Conservation (phyloP, 2,797 vertebrate species). For the Uromys caudimaculatus region DNA sequence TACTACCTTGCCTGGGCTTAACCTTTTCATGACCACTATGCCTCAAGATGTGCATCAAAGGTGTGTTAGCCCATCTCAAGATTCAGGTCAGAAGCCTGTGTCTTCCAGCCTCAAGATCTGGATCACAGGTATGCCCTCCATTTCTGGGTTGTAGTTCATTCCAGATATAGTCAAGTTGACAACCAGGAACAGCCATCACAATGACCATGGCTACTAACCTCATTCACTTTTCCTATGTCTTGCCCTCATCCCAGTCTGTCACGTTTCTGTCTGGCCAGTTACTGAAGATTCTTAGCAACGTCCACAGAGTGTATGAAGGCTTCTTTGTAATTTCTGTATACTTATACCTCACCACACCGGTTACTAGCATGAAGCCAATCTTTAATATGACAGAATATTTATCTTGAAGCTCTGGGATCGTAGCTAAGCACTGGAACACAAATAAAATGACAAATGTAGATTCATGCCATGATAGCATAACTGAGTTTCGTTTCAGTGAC, state of each 20-base stretch:
- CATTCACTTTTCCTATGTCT: neutral
- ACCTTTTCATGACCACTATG: neutral
- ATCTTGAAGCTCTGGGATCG: neutral
- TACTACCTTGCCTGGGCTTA: neutral
- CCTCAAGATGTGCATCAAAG: neutral
- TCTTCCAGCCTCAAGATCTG: neutral
- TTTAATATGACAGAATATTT: slow-evolving; percentile 30
- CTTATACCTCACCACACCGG: neutral
- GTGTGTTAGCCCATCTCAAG: too few species aligned
- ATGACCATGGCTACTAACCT: neutral
- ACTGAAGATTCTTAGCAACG: neutral
- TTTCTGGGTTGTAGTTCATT: neutral
- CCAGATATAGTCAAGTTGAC: neutral
- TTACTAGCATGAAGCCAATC: neutral
- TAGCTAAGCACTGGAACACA: neutral
- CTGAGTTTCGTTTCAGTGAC: neutral
- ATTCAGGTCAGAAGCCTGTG: neutral
- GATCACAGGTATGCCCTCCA: neutral
- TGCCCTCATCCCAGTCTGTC: neutral
- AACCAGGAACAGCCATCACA: neutral
- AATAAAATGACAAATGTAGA: neutral
- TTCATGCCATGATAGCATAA: neutral
- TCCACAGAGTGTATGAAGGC: neutral
- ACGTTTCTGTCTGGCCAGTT: neutral
- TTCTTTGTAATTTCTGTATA: neutral